Base-by-base conservation (phyloP, 2,113 vertebrate genomes). In the Datnioides undecimradiatus region DNA sequence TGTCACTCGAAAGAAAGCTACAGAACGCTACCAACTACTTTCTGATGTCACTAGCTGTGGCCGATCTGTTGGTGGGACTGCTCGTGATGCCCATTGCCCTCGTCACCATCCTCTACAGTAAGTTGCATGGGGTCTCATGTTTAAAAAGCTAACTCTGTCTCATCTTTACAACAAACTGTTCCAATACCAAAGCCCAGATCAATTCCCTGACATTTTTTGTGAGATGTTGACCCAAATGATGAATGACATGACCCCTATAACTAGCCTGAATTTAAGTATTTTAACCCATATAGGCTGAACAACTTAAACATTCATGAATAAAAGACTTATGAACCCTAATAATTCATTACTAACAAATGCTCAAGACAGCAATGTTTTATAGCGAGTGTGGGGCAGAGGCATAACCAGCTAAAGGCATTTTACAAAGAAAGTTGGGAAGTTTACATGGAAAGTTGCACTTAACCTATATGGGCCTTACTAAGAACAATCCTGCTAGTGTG, bases 1-100 rank as follows among this genome's bases (percentile, higher is more conserved):
- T 99, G 40, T 97, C 97, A 3, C 91, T 98, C 82, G 98, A 99
- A 92, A 98, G 96, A 38, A 99, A 97, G 92, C 92, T 99, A 72
- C 98, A 99, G 69, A 97, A 98, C 10, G 98, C 97, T 74, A 99
- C 97, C 59, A 99, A 99, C 94, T 99, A 98, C 92, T 99, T 99
- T 87, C 93, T 99, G 84, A 99, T 97, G 49, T 99, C 98, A 1
- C 92, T 99, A 88, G 98, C 98, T 0, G 96, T 96, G 84, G 98
- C 98, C 7, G 98, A 99, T 83, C 91, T 99, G 87, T 95, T 99
- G 6, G 98, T 99, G 91, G 98, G 98, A 89, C 89, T 99, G 70
- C 95, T 99, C 75, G 97, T 99, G 93, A 99, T 99, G 98, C 98
- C 98, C 0, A 95, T 96, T 57, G 98, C 98, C 58, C 96, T 99